Percentiles rank a stretch among this genome's conserved stretches.
Evolutionary conservation across 2,888 invertebrate species (phyloP).

Genomic region (Pegoplata infirma): DNA sequence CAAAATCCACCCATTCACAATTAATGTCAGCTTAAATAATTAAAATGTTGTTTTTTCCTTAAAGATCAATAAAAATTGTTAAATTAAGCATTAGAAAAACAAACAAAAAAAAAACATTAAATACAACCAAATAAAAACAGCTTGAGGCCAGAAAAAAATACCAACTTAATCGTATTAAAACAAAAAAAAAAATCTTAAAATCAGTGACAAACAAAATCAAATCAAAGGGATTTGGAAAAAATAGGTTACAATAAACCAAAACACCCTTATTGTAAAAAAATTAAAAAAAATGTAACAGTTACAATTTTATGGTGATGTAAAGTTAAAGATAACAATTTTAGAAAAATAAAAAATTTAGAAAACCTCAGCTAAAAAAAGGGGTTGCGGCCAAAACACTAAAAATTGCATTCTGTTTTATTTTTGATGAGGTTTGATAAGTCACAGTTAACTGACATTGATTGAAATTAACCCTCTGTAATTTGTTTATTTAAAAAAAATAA

Average conservation of each 20-base stretch:
- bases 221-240: slow-evolving; percentile 38
- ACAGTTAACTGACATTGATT: slow-evolving; percentile 49
- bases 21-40: slow-evolving; percentile 48
- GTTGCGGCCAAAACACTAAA: background rate
- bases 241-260: background rate
- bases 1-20: background rate
- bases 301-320: slow-evolving; percentile 57
- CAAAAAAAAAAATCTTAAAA: slow-evolving; percentile 31
- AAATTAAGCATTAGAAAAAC: slow-evolving; percentile 53
- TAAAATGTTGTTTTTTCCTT: slow-evolving; percentile 13
- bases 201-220: slow-evolving; percentile 45
- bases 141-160: slow-evolving; percentile 36
- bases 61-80: slow-evolving; percentile 57
- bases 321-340: slow-evolving; percentile 58
- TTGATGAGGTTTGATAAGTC: slow-evolving; percentile 22
- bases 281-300: slow-evolving; percentile 35
- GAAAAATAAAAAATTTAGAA: background rate
- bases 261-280: slow-evolving; percentile 36
- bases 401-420: slow-evolving; percentile 4
- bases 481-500: background rate
- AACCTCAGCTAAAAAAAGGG: slow-evolving; percentile 5
- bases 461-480: slow-evolving; percentile 44
- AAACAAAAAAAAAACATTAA: slow-evolving; percentile 39
- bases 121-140: slow-evolving; percentile 54
- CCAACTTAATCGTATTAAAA: slow-evolving; percentile 55